Evolutionary conservation across 2,797 vertebrate genomes (phyloP).

Genomic region (Tokudaia muenninki): DNA sequence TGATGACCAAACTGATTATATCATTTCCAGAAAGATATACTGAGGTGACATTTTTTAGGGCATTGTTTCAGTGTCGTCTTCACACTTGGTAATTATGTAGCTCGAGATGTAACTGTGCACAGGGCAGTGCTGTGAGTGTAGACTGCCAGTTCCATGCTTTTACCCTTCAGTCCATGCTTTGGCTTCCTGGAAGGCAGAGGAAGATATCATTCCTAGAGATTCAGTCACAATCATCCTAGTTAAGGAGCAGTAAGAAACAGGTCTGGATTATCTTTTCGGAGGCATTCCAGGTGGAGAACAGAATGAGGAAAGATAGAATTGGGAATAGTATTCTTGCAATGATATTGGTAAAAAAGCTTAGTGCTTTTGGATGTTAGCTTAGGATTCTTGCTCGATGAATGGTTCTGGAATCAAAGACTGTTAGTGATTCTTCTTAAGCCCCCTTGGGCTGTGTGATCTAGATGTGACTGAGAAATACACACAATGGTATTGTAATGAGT

Average conservation of each 20-base stretch:
- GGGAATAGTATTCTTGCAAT: background rate
- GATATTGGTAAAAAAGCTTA: background rate
- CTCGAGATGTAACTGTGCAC: background rate
- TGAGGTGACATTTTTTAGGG: background rate
- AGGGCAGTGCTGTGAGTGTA: background rate
- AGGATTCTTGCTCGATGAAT: background rate
- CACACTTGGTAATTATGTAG: background rate
- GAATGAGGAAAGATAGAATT: background rate
- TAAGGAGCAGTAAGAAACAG: conserved; percentile 30
- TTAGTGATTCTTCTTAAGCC: conserved; percentile 2
- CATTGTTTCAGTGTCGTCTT: background rate
- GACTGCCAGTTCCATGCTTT: too few species aligned
- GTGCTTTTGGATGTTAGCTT: background rate
- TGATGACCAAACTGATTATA: background rate
- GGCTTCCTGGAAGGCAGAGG: background rate
- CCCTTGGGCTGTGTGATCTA: background rate
- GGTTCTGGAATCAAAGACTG: background rate
- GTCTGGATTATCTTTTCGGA: background rate
- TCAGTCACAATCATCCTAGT: background rate
- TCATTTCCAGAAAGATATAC: conserved; percentile 2
- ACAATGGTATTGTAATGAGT: background rate
- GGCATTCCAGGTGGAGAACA: background rate
- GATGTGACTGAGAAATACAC: background rate
- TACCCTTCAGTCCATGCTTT: background rate
- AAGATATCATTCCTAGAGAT: background rate